Evolutionary conservation across 2,797 vertebrate genomes (phyloP), one percentile per base, ranked within the genome.

Genomic region (Pseudochaenichthys georgianus): DNA sequence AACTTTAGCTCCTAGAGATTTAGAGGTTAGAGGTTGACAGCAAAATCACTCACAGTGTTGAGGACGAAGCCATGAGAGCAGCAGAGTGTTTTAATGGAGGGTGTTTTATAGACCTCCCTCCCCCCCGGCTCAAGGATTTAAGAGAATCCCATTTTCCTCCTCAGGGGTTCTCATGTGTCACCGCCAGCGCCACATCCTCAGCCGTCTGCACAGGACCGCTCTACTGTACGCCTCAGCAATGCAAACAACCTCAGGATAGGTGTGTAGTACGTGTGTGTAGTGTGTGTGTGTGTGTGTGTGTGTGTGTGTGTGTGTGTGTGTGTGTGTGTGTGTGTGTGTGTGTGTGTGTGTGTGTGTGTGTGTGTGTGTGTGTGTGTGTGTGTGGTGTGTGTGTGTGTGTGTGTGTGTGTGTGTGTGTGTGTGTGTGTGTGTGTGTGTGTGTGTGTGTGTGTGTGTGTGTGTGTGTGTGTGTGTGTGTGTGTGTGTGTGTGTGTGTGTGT

Each of bases 101-200:
- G 53, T 58, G 85, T 90, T 89, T 93, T 90, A 93, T 74, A 71
- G 82, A 66, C 70, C 54, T 75, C 70, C 19, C 31, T 64, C 73
- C 77, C 60, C 53, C 60, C 53, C 13, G 31, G 75, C 69, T 87
- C 80, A 92, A 77, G 81, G 88, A 91, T 94, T 94, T 92, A 94
- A 92, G 85, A 78, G 74, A 87, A 80, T 77, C 81, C 79, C 76
- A 48, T 55, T 85, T 84, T 87, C 76, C 65, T 87, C 86, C 83
- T 70, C 31, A 53, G 87, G 77, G 81, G 57, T 52, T 80, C 85
- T 90, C 74, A 31, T 75, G 70, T 93, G 88, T 91, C 85, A 31
- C 75, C 23, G 76, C 78, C 73, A 68, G 59, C 16, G 3, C 75
- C 2, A 52, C 76, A 65, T 81, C 57, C 70, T 79, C 58, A 48